Evolutionary conservation across 1,140 invertebrate species (phyloP).

Genomic region (Apis cerana): DNA sequence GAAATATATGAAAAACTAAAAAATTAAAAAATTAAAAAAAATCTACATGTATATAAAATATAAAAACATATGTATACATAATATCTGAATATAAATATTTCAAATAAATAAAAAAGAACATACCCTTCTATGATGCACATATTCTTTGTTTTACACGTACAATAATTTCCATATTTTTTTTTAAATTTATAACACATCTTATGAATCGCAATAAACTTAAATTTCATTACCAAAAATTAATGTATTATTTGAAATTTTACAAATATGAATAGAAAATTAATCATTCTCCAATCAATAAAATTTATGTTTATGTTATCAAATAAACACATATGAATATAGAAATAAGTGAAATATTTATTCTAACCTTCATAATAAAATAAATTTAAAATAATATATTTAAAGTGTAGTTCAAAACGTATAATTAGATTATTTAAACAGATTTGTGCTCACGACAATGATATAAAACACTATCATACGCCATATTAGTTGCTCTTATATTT

Average conservation of each 20-base stretch:
- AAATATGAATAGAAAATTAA: neutral
- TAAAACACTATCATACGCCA: neutral
- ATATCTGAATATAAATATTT: neutral
- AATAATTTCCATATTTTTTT: neutral
- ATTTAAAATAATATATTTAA: neutral
- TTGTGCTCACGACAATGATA: neutral
- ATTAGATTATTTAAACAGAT: neutral
- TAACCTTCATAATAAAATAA: neutral
- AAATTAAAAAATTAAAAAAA: neutral
- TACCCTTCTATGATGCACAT: neutral
- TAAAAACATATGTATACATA: neutral
- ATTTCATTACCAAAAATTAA: neutral
- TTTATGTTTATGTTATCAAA: neutral
- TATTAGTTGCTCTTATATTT: slow-evolving; percentile 8
- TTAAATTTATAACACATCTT: neutral
- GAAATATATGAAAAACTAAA: too few species aligned
- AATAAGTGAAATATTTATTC: neutral
- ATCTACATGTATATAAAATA: neutral
- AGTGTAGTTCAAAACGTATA: neutral
- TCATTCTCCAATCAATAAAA: neutral
- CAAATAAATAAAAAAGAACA: neutral
- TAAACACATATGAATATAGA: too few species aligned
- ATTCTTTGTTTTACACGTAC: neutral
- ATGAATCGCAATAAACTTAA: neutral
- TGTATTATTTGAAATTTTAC: neutral